Evolutionary conservation across 2,797 vertebrate genomes (phyloP).

Genomic region (Oryzias dopingdopingensis): DNA sequence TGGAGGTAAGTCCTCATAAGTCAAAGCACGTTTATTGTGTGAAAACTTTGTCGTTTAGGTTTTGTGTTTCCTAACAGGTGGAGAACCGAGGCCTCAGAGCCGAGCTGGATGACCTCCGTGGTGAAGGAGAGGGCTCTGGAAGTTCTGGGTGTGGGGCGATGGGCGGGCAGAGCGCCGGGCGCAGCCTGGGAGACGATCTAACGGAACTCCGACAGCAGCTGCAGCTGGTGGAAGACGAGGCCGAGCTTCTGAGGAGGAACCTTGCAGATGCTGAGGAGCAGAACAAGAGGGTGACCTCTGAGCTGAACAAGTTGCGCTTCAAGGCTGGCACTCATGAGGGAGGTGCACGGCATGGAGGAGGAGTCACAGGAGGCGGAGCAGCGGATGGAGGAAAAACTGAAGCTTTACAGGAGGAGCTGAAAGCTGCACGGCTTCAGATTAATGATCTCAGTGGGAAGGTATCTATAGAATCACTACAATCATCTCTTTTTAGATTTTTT

Average conservation of each 20-base stretch:
- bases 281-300: conserved; percentile 87
- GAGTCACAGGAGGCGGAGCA: conserved; percentile 49
- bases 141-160: conserved; percentile 60
- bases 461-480: neutral
- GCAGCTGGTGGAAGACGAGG: conserved; percentile 95
- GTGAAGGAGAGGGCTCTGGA: conserved; percentile 83
- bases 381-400: conserved; percentile 84
- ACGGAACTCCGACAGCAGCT: conserved; percentile 94
- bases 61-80: conserved; percentile 59
- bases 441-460: conserved; percentile 96
- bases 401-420: conserved; percentile 92
- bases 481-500: neutral
- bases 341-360: conserved; percentile 77
- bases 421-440: conserved; percentile 91
- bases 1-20: conserved; percentile 76
- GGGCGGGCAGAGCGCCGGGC: conserved; percentile 52
- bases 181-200: conserved; percentile 87
- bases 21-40: neutral
- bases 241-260: conserved; percentile 91
- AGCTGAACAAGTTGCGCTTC: conserved; percentile 92
- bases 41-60: neutral
- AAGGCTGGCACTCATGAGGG: conserved; percentile 87
- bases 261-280: conserved; percentile 91
- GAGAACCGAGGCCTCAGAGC: conserved; percentile 94
- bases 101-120: conserved; percentile 90